Evolutionary conservation across 2,797 vertebrate species (phyloP).

Genomic region (Brachyrhaphis roseni): DNA sequence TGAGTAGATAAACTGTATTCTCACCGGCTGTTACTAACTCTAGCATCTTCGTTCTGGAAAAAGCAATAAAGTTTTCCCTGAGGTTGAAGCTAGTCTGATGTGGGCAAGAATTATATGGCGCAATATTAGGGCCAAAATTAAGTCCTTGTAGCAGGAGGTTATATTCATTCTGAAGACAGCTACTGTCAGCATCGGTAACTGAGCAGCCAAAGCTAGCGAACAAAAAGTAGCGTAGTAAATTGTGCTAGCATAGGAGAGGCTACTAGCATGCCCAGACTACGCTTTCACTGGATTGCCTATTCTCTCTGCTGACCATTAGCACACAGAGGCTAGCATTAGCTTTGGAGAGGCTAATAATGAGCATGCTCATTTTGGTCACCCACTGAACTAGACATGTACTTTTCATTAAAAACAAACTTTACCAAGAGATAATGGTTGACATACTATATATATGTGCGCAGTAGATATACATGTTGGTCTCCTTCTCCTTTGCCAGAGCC

Average conservation of each 20-base stretch:
- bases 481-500: not conserved
- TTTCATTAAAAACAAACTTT: not conserved
- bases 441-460: not conserved
- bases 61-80: not conserved
- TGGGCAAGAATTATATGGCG: no score
- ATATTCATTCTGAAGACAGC: not conserved
- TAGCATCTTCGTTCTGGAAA: not conserved
- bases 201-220: not conserved
- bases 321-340: not conserved
- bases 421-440: not conserved
- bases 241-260: not conserved
- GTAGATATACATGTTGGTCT: not conserved
- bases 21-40: not conserved
- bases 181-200: not conserved
- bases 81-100: not conserved
- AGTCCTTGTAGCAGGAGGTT: not conserved
- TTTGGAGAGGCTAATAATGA: not conserved
- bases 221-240: not conserved
- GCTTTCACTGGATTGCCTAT: not conserved
- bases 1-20: not conserved
- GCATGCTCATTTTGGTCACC: not conserved
- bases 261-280: not conserved
- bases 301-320: not conserved
- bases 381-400: not conserved
- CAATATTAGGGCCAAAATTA: not conserved